Conservation (phyloP, 2,888 invertebrate genomes). For the Tetragnatha montana region DNA sequence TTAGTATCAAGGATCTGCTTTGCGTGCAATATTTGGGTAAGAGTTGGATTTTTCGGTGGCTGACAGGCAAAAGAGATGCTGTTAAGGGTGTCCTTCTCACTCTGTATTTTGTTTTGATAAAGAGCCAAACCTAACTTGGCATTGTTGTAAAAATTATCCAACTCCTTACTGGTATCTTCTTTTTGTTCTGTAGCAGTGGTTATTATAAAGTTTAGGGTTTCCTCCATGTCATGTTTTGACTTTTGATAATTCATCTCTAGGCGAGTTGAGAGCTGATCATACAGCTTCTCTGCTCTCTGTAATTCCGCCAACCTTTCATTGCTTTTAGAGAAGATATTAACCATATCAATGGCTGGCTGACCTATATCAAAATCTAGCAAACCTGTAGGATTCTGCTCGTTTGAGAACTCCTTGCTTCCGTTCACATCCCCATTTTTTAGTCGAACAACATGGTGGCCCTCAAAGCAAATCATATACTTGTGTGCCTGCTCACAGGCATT, state of each 20-base stretch:
- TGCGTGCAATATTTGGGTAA: conserved; percentile 92
- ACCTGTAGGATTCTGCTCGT: conserved; percentile 85
- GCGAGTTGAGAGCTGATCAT: conserved; percentile 86
- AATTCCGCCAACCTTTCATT: conserved; percentile 92
- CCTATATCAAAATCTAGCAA: conserved; percentile 90
- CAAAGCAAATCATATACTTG: conserved; percentile 99
- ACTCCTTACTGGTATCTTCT: conserved; percentile 92
- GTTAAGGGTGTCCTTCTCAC: conserved; percentile 91
- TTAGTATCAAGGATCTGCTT: conserved; percentile 94
- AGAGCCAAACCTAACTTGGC: conserved; percentile 91
- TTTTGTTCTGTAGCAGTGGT: conserved; percentile 97
- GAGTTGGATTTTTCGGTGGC: conserved; percentile 90
- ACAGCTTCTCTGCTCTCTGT: conserved; percentile 84
- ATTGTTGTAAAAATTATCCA: conserved; percentile 93
- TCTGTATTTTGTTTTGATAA: conserved; percentile 92
- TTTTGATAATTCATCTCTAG: conserved; percentile 77
- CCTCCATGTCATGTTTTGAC: conserved; percentile 84
- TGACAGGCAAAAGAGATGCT: conserved; percentile 94
- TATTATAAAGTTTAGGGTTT: conserved; percentile 95
- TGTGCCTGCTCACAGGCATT: conserved; percentile 95
- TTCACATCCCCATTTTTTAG: conserved; percentile 74
- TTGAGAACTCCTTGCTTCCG: conserved; percentile 88
- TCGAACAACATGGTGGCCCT: conserved; percentile 91
- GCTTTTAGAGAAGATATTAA: conserved; percentile 86
- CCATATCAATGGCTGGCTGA: conserved; percentile 85